These are phyloP conservation scores for Nesidiocoris tenuis DNA, from an alignment of 2,888 invertebrate species.

Conservation along the genomic window DNA sequence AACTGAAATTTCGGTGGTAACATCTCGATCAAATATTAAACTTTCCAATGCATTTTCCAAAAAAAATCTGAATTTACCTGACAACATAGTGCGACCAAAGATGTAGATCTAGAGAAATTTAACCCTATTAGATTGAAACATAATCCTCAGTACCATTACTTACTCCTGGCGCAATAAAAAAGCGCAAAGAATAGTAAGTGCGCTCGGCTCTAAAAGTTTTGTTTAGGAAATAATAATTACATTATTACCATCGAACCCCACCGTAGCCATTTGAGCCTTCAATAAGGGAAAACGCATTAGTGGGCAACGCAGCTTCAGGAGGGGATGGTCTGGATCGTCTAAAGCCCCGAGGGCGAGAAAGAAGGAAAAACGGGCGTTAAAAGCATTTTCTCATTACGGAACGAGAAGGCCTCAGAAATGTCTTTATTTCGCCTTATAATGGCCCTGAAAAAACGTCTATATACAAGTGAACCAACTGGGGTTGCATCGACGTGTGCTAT, in stretches of 20 bases:
- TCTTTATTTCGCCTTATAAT: conserved; percentile 44
- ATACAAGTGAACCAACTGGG: not conserved
- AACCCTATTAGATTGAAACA: no score
- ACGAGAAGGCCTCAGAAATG: conserved; percentile 22
- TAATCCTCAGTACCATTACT: no score
- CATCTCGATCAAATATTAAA: no score
- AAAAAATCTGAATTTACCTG: no score
- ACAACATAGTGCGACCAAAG: no score
- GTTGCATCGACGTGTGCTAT: no score
- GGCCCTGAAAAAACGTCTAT: conserved; percentile 5
- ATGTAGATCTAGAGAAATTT: no score
- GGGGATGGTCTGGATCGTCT: not conserved
- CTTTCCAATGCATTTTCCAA: no score
- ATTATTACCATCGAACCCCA: conserved; percentile 34
- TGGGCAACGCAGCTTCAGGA: conserved; percentile 14
- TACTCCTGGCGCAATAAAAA: conserved; percentile 33
- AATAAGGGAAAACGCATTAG: conserved; percentile 48
- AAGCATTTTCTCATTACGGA: conserved; percentile 53
- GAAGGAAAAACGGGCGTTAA: conserved; percentile 50
- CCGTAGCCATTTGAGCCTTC: conserved; percentile 1
- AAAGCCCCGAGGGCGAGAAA: no score
- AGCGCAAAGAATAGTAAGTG: conserved; percentile 8
- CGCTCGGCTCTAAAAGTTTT: conserved; percentile 39
- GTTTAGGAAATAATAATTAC: conserved; percentile 46
- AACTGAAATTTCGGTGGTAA: no score